Evolutionary conservation across 2,888 invertebrate species (phyloP), one percentile per base, ranked within the genome.

Genomic region (Hypomecis atomaria): DNA sequence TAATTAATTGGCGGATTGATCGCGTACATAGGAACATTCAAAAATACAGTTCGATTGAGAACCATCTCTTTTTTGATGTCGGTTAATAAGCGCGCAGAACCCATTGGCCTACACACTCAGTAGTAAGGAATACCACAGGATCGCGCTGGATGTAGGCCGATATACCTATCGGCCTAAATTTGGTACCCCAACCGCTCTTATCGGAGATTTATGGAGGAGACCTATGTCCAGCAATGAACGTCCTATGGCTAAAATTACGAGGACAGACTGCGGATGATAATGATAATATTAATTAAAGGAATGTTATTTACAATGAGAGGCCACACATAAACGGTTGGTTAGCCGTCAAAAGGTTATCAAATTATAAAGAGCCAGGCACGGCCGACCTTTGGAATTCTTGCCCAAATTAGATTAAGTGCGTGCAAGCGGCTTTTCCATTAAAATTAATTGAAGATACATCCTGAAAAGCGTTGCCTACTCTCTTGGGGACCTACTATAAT

Each of bases 321-420:
- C 55, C 49, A 48, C 34, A 56, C 11, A 40, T 6, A 62, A 47
- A 45, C 49, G 44, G 49, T 43, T 8, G 57, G 56, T 6, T 49
- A 36, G 36, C 58, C 54, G 37, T 55, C 40, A 44, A 59, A 67
- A 71, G 66, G 62, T 69, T 75, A 81, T 80, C 73, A 71, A 77
- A 81, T 82, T 83, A 80, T 49, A 54, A 54, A 67, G 72, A 70
- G 49, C 55, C 58, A 40, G 71, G 33, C 59, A 38, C 52, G 57
- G 48, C 50, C 59, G 62, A 63, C 71, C 71, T 73, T 74, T 72
- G 66, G 72, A 74, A 78, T 75, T 77, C 75, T 72, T 70, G 60
- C 65, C 71, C 66, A 70, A 77, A 79, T 74, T 74, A 73, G 65
- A 67, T 76, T 67, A 67, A 62, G 56, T 50, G 58, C 56, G 66